Evolutionary conservation across 2,888 invertebrate genomes (phyloP), one percentile per base, ranked within the genome.

Genomic region (Omphaloscelis lunosa): DNA sequence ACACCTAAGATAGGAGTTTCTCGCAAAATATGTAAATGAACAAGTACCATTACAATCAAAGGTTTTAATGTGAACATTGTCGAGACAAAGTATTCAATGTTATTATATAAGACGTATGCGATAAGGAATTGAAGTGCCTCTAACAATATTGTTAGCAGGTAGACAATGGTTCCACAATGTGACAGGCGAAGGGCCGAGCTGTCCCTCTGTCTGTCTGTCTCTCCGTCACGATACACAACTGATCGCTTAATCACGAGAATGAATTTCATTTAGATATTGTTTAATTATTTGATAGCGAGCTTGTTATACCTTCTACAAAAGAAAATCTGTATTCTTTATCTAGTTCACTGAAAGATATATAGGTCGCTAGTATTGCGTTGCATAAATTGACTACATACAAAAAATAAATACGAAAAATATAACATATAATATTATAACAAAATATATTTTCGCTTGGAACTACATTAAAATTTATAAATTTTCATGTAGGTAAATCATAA

Each of bases 181-280:
- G 88, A 89, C 89, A 88, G 82, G 85, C 89, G 87, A 89, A 86
- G 88, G 90, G 81, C 83, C 87, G 66, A 81, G 84, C 79, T 90
- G 91, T 89, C 91, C 85, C 88, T 89, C 91, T 87, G 90, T 88
- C 89, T 89, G 90, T 90, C 90, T 83, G 84, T 86, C 89, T 89
- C 90, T 88, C 90, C 89, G 91, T 92, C 92, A 91, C 91, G 91
- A 89, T 82, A 84, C 70, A 80, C 84, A 88, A 86, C 88, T 93
- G 93, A 95, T 95, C 92, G 90, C 91, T 93, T 89, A 91, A 94
- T 94, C 93, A 95, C 93, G 93, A 94, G 83, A 88, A 87, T 53
- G 75, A 80, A 85, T 87, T 86, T 79, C 68, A 86, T 86, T 82
- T 75, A 75, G 71, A 75, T 87, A 78, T 76, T 61, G 58, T 88